Percentiles rank a stretch among this genome's conserved stretches.
Conservation (phyloP, 2,888 invertebrate genomes). For the Timandra comae region DNA sequence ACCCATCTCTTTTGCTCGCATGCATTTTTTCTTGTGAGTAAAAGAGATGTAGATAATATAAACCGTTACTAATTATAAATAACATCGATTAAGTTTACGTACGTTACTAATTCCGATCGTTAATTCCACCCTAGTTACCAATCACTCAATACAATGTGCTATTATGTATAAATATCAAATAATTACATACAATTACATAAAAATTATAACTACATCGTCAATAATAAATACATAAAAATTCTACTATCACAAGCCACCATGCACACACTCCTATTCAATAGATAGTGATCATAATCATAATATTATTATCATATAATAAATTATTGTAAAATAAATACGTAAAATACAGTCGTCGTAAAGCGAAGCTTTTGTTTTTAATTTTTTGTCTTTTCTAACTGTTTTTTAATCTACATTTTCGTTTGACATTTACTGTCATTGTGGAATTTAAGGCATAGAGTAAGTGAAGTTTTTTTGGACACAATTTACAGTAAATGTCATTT, state of each 20-base stretch:
- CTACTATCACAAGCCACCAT: constrained; percentile 71
- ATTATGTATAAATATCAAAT: constrained; percentile 9
- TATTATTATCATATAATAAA: constrained; percentile 24
- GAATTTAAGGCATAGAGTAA: too few relatives aligned
- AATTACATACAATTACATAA: constrained; percentile 11
- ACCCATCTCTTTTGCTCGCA: too few relatives aligned
- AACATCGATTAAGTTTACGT: too few relatives aligned
- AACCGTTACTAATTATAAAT: too few relatives aligned
- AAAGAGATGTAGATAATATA: too few relatives aligned
- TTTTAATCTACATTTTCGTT: constrained; percentile 29
- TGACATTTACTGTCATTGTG: constrained; percentile 26
- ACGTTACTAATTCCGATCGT: constrained; percentile 3
- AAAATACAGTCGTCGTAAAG: constrained; percentile 60
- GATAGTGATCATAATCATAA: constrained; percentile 38
- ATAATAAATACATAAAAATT: constrained; percentile 34
- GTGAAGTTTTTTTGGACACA: constrained; percentile 26
- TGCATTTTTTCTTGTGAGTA: too few relatives aligned
- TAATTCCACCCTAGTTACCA: constrained; percentile 6
- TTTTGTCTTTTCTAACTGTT: constrained; percentile 45
- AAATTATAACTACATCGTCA: constrained; percentile 17
- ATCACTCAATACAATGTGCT: constrained; percentile 8
- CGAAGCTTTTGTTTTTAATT: constrained; percentile 57
- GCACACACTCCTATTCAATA: constrained; percentile 62
- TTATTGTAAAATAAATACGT: constrained; percentile 31
- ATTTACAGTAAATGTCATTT: constrained; percentile 33